Evolutionary conservation across 2,113 vertebrate species (phyloP), one percentile per base, ranked within the genome.

Genomic region (Hippotragus niger): DNA sequence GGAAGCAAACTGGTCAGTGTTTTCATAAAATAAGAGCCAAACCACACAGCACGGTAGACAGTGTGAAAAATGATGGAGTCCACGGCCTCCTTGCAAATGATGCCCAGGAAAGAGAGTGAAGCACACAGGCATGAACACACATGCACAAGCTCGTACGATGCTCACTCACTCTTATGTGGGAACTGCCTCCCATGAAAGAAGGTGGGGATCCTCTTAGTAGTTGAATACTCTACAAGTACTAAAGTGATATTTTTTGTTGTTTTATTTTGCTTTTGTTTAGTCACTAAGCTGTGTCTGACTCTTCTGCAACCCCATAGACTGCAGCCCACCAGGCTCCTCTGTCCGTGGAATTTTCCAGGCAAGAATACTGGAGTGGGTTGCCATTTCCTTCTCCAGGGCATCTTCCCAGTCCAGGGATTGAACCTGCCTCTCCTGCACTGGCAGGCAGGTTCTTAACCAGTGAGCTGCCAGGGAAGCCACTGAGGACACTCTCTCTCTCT

Each of bases 11-110:
- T 4, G 2, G 64, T 47, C 83, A 67, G 23, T 40, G 14, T 64
- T 91, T 43, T 25, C 43, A 67, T 47, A 91, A 88, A 76, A 83
- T 91, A 94, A 89, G 40, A 86, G 62, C 52, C 23, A 90, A 84
- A 84, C 43, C 10, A 5, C 29, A 36, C 7, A 81, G 31, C 57
- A 53, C 3, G 40, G 27, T 33, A 7, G 52, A 50, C 60, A 86
- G 40, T 10, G 45, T 29, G 71, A 23, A 80, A 90, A 85, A 47
- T 50, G 80, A 85, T 5, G 21, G 0, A 23, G 25, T 25, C 14
- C 50, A n/a, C 2, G 13, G n/a, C 36, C n/a, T 11, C 3, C 12
- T 4, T 58, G 45, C 47, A 45, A 86, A 53, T 43, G 71, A 62
- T 7, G 47, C 50, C 50, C 6, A 19, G n/a, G 29, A 55, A 45